Evolutionary conservation across 37 sponge, comb jelly and placozoan genomes (phyloP), one percentile per base, ranked within the genome.

Genomic region (Bolinopsis microptera): DNA sequence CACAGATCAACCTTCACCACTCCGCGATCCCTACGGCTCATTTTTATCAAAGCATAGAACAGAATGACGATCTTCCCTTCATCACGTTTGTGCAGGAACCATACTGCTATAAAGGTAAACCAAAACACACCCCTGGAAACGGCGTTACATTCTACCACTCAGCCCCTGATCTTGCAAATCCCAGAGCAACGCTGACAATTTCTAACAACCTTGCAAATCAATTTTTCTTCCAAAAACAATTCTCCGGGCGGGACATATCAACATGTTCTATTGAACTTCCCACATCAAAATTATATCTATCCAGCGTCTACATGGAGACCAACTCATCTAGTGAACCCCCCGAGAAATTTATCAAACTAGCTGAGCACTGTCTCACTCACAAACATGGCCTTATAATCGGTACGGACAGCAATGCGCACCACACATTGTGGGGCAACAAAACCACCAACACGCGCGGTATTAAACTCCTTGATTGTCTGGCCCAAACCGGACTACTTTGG

Each of bases 151-250:
- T 77, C 80, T 77, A 77, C 80, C 80, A 77, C 80, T 22, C 27
- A 27, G 13, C 80, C 1, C 3, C 27, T 34, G 80, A 77, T 36
- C 9, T 1, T 32, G 21, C 36, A 1, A 77, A 77, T 36, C 80
- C 80, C 5, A 32, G 80, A 77, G 80, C 80, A 1, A 77, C 80
- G 9, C 36, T 77, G n/a, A n/a, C n/a, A n/a, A n/a, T n/a, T n/a
- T n/a, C n/a, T n/a, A n/a, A n/a, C n/a, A n/a, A n/a, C n/a, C 1
- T 77, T 31, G 80, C 80, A 21, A 18, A 35, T 18, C 37, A 77
- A 77, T 77, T 77, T 34, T 77, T 77, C 80, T 77, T 77, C 36
- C 80, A 77, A 77, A 35, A 35, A 77, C 80, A 77, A 77, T 35
- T 77, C 32, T 86, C 90, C 1, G 35, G 39, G 21, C 24, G 48